phyloP scores from a whole-genome alignment of 2,113 vertebrate species.

The Entelurus aequoreus region DNA sequence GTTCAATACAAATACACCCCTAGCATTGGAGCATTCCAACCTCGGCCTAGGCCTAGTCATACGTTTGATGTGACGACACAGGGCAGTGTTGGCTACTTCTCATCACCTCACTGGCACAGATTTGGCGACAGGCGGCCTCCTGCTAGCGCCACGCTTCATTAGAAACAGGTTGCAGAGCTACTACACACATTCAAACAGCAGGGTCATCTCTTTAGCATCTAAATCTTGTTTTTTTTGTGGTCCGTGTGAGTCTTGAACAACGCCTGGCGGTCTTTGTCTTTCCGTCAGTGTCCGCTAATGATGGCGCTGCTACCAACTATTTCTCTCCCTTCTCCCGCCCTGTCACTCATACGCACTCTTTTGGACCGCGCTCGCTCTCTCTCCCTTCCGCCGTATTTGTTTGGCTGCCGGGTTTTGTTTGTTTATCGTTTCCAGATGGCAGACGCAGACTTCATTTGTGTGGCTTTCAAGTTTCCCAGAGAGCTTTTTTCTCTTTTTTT shows the following conservation, averaged over 20 bases:
- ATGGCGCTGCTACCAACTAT: slow-evolving; percentile 57
- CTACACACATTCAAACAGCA: slow-evolving; percentile 60
- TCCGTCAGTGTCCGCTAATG: slow-evolving; percentile 65
- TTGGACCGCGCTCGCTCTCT: not conserved
- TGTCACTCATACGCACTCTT: slow-evolving; percentile 15
- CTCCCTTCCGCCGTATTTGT: slow-evolving; percentile 60
- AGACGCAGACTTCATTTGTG: slow-evolving; percentile 75
- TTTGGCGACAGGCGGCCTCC: slow-evolving; percentile 59
- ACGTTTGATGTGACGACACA: not conserved
- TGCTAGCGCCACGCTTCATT: slow-evolving; percentile 70
- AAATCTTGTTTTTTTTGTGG: slow-evolving; percentile 44
- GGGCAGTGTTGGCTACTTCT: slow-evolving; percentile 22
- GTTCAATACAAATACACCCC: too few relatives aligned
- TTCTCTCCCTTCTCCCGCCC: slow-evolving; percentile 41
- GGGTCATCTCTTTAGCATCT: slow-evolving; percentile 57
- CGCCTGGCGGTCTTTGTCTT: slow-evolving; percentile 56
- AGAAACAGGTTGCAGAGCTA: slow-evolving; percentile 64
- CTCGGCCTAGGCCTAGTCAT: not conserved
- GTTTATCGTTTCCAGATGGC: slow-evolving; percentile 84
- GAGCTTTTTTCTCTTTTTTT: slow-evolving; percentile 59
- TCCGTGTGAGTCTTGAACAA: slow-evolving; percentile 18
- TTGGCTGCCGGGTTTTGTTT: slow-evolving; percentile 79
- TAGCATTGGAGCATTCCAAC: too few relatives aligned
- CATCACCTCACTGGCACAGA: slow-evolving; percentile 55
- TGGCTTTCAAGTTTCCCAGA: slow-evolving; percentile 79